These are phyloP conservation scores for Piscicola geometra DNA, from an alignment of 2,888 invertebrate genomes.

Conservation along the genomic window DNA sequence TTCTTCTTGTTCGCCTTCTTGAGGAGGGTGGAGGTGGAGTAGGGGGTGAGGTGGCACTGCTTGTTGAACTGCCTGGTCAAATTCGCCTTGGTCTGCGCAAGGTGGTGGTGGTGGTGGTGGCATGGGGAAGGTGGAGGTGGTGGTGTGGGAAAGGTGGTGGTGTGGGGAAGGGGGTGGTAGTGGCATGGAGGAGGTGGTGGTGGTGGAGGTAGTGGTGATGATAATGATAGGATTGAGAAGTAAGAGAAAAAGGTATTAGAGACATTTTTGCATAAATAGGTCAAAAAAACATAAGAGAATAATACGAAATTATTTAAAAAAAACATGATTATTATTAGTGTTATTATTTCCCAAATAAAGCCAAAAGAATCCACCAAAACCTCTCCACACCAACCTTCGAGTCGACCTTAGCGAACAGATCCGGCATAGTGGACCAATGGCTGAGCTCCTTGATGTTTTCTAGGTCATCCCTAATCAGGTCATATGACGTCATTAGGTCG, in stretches of 20 bases:
- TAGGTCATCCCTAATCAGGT: constrained; percentile 81
- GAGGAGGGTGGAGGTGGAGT: constrained; percentile 64
- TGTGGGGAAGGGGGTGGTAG: no score
- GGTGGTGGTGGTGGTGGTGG: no score
- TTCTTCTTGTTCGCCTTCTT: constrained; percentile 56
- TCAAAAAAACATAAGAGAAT: neutral
- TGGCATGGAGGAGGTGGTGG: no score
- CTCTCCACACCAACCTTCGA: constrained; percentile 53
- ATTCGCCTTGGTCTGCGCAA: constrained; percentile 83
- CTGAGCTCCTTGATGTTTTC: constrained; percentile 81
- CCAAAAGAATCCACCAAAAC: neutral
- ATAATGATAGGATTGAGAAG: no score
- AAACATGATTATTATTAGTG: no score
- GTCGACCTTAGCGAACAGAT: constrained; percentile 69
- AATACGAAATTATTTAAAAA: neutral
- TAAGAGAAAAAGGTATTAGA: no score
- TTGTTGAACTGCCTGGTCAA: constrained; percentile 91
- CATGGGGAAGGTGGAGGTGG: no score
- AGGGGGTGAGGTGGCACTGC: constrained; percentile 71
- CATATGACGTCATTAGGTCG: constrained; percentile 74
- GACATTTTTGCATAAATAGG: no score
- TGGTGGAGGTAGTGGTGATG: no score
- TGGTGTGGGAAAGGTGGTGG: no score
- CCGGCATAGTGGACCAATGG: constrained; percentile 68
- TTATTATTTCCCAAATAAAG: neutral